Conservation (phyloP, 2,888 invertebrate species). For the Diplazon laetatorius region DNA sequence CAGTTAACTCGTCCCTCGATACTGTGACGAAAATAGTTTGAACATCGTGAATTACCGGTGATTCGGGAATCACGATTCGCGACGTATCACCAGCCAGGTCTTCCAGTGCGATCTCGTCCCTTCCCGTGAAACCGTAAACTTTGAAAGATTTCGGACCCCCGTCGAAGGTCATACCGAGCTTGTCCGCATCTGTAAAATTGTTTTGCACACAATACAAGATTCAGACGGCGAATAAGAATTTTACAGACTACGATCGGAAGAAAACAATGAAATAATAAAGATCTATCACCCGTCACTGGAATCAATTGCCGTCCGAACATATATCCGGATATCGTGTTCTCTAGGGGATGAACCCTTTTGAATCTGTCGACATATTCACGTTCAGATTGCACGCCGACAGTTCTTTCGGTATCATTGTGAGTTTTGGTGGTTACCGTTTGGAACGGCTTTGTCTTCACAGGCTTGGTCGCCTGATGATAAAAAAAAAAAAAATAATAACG, state of each 20-base stretch:
- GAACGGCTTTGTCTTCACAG: constrained; percentile 16
- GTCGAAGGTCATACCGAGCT: constrained; percentile 40
- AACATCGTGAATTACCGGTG: constrained; percentile 2
- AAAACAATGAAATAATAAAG: too few relatives aligned
- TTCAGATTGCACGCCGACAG: constrained; percentile 1
- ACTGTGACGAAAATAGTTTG: background rate
- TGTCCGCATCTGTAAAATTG: constrained; percentile 46
- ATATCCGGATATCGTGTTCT: constrained; percentile 59
- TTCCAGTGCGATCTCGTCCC: constrained; percentile 30
- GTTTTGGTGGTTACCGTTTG: constrained; percentile 1
- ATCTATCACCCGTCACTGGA: constrained; percentile 56
- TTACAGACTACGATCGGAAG: too few relatives aligned
- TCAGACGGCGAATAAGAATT: too few relatives aligned
- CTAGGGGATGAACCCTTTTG: constrained; percentile 41
- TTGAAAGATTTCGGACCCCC: constrained; percentile 43
- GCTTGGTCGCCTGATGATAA: constrained; percentile 13
- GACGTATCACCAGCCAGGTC: constrained; percentile 28
- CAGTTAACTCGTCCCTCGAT: too few relatives aligned
- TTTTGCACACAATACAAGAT: too few relatives aligned
- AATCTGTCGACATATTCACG: constrained; percentile 56
- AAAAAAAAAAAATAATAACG: background rate
- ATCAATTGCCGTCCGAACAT: constrained; percentile 63
- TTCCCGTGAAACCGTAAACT: constrained; percentile 42
- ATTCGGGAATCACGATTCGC: constrained; percentile 51
- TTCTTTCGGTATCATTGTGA: background rate